Base-by-base conservation (phyloP, 2,888 invertebrate species). In the Chouioia cunea region DNA sequence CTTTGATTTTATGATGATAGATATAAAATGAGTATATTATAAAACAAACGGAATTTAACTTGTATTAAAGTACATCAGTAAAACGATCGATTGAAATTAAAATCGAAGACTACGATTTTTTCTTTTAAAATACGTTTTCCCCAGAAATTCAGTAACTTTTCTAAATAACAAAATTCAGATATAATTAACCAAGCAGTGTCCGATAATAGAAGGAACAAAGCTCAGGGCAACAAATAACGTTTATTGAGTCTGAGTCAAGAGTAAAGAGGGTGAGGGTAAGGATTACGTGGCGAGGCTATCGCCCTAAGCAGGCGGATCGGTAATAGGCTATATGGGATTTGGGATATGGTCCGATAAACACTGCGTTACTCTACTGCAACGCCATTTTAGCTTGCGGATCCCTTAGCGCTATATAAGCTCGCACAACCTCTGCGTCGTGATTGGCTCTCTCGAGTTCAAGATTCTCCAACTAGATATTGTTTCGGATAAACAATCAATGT, bases 331-430 rank as follows among this genome's bases (percentile, higher is more conserved):
- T 67, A 76, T 76, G 75, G 79, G 78, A 77, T 76, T 75, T 75
- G 78, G 80, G 77, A 81, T 82, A 82, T 79, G 80, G 79, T 77
- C 80, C 82, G 83, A 83, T 83, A 83, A 83, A 83, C 83, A 83
- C 82, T 76, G 78, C 79, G 79, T 83, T 81, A 83, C 81, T 83
- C 81, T 74, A 76, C 78, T 80, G 78, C 77, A 80, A 78, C 79
- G 77, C 77, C 80, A 79, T 79, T 81, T 79, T 79, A 78, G 78
- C 76, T 76, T 52, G 47, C 56, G 65, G 67, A 56, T 50, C 60
- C 65, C 53, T 57, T 68, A 64, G 67, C 65, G 64, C 75, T 75
- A 77, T n/a, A n/a, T n/a, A n/a, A n/a, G n/a, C n/a, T n/a, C n/a
- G n/a, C n/a, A n/a, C n/a, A 80, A 79, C 81, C 78, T 75, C 77